phyloP scores from a whole-genome alignment of 2,797 vertebrate species.

The Pteronotus mesoamericanus region DNA sequence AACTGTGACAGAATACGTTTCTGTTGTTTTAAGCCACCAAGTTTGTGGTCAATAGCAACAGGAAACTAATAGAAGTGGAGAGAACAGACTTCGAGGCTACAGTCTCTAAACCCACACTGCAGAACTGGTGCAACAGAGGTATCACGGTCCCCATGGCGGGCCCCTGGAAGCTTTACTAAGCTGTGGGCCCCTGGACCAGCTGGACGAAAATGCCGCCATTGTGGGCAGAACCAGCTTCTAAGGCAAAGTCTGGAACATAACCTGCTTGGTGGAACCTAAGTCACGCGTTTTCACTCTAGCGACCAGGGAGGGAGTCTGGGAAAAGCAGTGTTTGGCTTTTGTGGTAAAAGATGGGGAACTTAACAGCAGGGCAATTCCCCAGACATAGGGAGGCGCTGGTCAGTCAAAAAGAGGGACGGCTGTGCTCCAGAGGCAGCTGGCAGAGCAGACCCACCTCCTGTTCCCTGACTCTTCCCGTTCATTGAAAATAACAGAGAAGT shows the following conservation, averaged over 20 bases:
- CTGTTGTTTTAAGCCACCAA: neutral
- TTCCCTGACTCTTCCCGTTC: neutral
- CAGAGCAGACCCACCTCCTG: neutral
- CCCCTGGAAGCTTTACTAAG: too few relatives aligned
- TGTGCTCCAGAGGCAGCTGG: neutral
- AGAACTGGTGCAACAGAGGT: neutral
- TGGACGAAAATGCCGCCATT: neutral
- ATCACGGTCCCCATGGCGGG: rapidly evolving
- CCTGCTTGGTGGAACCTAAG: neutral
- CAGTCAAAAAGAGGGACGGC: neutral
- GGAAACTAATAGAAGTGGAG: neutral
- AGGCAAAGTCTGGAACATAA: neutral
- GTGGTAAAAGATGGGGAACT: neutral
- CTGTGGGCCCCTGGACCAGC: neutral
- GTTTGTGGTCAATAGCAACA: neutral
- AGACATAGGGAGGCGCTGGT: neutral
- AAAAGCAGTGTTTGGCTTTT: neutral
- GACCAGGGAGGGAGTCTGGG: neutral
- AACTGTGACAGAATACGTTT: neutral
- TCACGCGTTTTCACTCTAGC: neutral
- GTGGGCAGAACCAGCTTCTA: neutral
- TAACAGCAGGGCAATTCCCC: too few relatives aligned
- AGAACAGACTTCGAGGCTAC: neutral
- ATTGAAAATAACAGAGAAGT: neutral
- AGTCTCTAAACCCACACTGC: neutral